Conservation (phyloP, 2,888 invertebrate genomes). For the Spilarctia lutea region DNA sequence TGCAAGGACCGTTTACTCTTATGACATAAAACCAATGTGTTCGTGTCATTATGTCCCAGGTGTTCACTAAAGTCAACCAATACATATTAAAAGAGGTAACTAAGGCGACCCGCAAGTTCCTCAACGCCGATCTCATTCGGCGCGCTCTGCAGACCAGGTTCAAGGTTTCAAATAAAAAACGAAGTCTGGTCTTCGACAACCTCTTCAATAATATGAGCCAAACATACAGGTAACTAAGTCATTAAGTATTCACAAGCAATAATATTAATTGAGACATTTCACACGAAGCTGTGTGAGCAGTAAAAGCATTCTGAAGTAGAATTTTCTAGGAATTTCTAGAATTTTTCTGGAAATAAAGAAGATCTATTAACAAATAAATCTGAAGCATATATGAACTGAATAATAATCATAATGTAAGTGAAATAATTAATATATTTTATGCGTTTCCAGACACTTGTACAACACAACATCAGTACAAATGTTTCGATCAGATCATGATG, state of each 20-base stretch:
- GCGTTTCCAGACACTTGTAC: background rate
- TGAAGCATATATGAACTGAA: background rate
- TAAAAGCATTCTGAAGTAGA: background rate
- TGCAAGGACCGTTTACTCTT: background rate
- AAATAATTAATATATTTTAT: background rate
- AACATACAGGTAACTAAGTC: conserved; percentile 45
- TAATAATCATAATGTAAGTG: background rate
- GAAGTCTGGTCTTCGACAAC: conserved; percentile 56
- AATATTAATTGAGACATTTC: background rate
- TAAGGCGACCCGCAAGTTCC: background rate
- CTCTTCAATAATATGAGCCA: conserved; percentile 60
- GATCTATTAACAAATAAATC: no score
- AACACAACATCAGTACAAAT: background rate
- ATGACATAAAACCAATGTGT: background rate
- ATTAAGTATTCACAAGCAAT: background rate
- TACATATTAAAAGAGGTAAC: conserved; percentile 10
- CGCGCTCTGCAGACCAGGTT: conserved; percentile 49
- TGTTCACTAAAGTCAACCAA: conserved; percentile 11
- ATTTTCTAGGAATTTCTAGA: no score
- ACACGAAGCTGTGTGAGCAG: background rate
- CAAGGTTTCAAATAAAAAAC: conserved; percentile 47
- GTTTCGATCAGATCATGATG: background rate
- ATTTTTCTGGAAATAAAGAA: background rate
- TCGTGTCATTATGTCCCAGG: background rate
- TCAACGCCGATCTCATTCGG: conserved; percentile 14